phyloP scores from a whole-genome alignment of 2,888 invertebrate species.

The Celastrina argiolus region DNA sequence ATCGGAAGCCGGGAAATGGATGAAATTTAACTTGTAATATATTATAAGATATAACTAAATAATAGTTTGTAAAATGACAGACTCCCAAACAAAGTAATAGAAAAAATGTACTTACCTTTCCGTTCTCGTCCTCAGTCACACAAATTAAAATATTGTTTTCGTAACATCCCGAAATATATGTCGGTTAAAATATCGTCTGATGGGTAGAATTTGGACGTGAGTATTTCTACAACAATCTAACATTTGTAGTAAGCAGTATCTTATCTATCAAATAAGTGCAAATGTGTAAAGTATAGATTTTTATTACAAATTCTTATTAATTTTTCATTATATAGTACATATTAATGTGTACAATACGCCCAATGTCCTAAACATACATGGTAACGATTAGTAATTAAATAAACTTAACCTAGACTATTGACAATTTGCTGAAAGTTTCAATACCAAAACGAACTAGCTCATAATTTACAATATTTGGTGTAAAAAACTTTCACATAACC shows the following conservation, averaged over 20 bases:
- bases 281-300: slow-evolving; percentile 15
- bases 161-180: background rate
- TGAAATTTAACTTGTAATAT: too few relatives aligned
- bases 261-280: slow-evolving; percentile 13
- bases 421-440: slow-evolving; percentile 70
- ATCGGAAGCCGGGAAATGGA: too few relatives aligned
- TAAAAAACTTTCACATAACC: slow-evolving; percentile 63
- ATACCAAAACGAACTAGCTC: slow-evolving; percentile 67
- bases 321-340: slow-evolving; percentile 45
- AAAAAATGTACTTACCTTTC: background rate
- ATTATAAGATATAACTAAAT: too few relatives aligned
- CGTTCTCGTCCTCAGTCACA: background rate
- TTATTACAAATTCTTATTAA: slow-evolving; percentile 61
- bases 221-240: too few relatives aligned
- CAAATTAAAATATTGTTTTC: background rate
- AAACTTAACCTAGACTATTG: slow-evolving; percentile 55
- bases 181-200: background rate
- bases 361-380: slow-evolving; percentile 49
- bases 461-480: slow-evolving; percentile 75
- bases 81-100: background rate
- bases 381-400: slow-evolving; percentile 68
- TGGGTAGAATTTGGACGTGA: background rate
- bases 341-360: slow-evolving; percentile 53
- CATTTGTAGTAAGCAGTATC: too few relatives aligned
- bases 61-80: background rate